Percentiles rank a stretch among this genome's conserved stretches.
Evolutionary conservation across 2,113 vertebrate genomes (phyloP).

Genomic region (Symphodus melops): DNA sequence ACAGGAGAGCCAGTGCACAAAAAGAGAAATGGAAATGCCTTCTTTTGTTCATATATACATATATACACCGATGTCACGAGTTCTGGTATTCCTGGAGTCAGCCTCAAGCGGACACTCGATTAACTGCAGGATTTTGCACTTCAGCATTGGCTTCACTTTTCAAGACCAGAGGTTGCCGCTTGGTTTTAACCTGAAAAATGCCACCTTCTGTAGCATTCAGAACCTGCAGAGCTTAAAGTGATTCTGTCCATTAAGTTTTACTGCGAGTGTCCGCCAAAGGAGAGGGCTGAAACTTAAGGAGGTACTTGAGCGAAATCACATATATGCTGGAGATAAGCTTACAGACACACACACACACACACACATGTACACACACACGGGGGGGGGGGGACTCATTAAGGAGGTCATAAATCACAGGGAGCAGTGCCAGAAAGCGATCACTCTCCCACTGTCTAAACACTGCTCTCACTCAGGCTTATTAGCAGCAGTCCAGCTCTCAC

Average conservation of each 20-base stretch:
- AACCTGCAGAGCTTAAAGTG: slow-evolving; percentile 14
- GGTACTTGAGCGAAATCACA: slow-evolving; percentile 63
- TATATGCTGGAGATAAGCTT: slow-evolving; percentile 31
- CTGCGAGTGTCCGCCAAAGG: slow-evolving; percentile 53
- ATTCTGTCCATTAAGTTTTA: slow-evolving; percentile 45
- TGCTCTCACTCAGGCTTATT: slow-evolving; percentile 71
- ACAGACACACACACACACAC: slow-evolving; percentile 38
- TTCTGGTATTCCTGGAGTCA: too few species aligned
- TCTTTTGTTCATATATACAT: too few species aligned
- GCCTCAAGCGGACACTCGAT: too few species aligned
- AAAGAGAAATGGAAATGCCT: too few species aligned
- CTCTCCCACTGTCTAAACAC: slow-evolving; percentile 77
- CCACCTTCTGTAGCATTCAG: slow-evolving; percentile 24
- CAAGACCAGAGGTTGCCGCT: too few species aligned
- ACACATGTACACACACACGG: slow-evolving; percentile 22
- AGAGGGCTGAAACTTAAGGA: slow-evolving; percentile 68
- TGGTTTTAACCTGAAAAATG: slow-evolving; percentile 13
- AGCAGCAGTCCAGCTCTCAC: slow-evolving; percentile 63
- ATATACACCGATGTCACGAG: too few species aligned
- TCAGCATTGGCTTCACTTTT: too few species aligned
- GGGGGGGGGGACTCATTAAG: slow-evolving; percentile 66
- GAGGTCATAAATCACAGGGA: slow-evolving; percentile 75
- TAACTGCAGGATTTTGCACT: too few species aligned
- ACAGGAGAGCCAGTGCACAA: too few species aligned
- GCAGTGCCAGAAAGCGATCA: slow-evolving; percentile 69